A percentile compares a stretch with the other conserved stretches of the same genome.
Conservation (phyloP, 2,113 vertebrate genomes). For the Donacobius atricapilla region DNA sequence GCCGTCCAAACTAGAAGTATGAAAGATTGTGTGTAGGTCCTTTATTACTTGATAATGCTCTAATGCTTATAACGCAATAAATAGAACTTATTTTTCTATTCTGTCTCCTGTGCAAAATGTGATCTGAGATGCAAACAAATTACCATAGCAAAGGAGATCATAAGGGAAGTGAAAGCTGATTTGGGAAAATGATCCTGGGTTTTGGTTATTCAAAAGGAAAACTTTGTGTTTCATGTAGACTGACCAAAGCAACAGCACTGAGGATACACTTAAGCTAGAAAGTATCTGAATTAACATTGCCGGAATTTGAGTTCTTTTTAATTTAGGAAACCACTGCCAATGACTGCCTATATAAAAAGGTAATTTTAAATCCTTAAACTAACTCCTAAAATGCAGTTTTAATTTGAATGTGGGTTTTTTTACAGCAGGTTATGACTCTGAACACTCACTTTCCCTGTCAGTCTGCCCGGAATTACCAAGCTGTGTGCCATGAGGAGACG, state of each 20-base stretch:
- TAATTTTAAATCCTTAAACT: neutral
- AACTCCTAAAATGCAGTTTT: neutral
- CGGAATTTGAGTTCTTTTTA: neutral
- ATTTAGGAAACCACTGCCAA: neutral
- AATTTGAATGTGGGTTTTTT: neutral
- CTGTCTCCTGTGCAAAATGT: neutral
- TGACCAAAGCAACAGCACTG: neutral
- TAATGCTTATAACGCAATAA: neutral
- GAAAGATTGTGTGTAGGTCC: neutral
- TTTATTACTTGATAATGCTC: neutral
- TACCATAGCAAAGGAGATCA: neutral
- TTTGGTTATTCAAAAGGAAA: neutral
- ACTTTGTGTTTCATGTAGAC: rapidly evolving
- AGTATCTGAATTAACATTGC: neutral
- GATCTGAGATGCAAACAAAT: neutral
- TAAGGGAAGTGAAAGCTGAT: neutral
- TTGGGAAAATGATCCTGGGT: neutral
- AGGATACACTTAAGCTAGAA: neutral
- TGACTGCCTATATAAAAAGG: neutral
- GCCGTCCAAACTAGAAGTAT: neutral
- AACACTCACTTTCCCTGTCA: neutral
- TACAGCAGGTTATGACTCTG: neutral
- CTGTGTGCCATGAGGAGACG: neutral
- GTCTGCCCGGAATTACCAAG: neutral
- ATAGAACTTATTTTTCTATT: neutral